Evolutionary conservation across 2,888 invertebrate genomes (phyloP).

Genomic region (Epinotia brunnichana): DNA sequence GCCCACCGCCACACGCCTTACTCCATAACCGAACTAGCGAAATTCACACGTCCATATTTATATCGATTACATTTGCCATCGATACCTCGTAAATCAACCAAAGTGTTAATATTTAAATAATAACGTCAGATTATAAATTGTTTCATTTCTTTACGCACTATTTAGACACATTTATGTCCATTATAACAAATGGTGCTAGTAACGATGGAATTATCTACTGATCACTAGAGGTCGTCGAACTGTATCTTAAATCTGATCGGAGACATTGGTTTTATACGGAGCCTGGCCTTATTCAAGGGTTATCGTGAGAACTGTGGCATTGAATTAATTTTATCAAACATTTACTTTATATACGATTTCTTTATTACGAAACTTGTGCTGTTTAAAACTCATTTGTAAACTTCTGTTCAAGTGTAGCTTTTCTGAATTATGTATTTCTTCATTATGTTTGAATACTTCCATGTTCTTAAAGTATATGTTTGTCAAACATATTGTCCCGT

Average conservation of each 20-base stretch:
- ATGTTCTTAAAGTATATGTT: neutral
- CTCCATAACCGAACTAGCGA: conserved; percentile 53
- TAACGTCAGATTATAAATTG: conserved; percentile 66
- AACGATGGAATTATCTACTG: conserved; percentile 52
- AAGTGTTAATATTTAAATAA: conserved; percentile 72
- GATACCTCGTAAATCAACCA: conserved; percentile 60
- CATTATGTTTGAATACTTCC: neutral
- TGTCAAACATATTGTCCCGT: neutral
- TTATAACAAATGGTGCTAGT: conserved; percentile 54
- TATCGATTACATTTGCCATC: conserved; percentile 62
- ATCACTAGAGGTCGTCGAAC: conserved; percentile 54
- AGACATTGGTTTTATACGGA: conserved; percentile 48
- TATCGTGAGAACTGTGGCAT: conserved; percentile 46
- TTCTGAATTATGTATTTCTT: conserved; percentile 8
- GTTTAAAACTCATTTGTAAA: conserved; percentile 19
- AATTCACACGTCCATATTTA: conserved; percentile 69
- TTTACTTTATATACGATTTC: conserved; percentile 32
- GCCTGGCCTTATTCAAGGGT: conserved; percentile 47
- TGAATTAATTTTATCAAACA: conserved; percentile 42
- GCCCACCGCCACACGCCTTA: conserved; percentile 66
- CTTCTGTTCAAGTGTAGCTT: conserved; percentile 11
- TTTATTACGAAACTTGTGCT: conserved; percentile 24
- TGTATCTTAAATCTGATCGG: conserved; percentile 50
- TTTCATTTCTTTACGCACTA: conserved; percentile 52
- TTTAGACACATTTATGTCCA: conserved; percentile 55